A percentile compares a stretch with the other conserved stretches of the same genome.
Conservation (phyloP, 2,888 invertebrate species). For the Pheosia gnoma region DNA sequence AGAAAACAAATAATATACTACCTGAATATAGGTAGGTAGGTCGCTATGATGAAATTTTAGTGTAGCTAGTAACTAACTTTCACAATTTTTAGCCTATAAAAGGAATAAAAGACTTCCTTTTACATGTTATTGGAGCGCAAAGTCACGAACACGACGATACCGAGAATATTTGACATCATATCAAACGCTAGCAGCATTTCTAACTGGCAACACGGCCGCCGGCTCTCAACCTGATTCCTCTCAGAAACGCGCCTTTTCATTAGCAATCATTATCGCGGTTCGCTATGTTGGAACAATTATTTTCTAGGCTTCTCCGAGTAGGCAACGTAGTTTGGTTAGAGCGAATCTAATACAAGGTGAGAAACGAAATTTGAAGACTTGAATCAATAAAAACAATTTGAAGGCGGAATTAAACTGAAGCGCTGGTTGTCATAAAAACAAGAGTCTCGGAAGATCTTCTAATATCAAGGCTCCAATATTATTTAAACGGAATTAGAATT, state of each 20-base stretch:
- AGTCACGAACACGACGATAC: conserved; percentile 70
- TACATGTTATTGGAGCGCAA: conserved; percentile 70
- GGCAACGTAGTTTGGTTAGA: conserved; percentile 5
- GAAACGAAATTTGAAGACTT: conserved; percentile 14
- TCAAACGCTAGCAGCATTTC: conserved; percentile 43
- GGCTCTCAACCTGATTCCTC: conserved; percentile 50
- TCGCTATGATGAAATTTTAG: neutral
- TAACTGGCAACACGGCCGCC: conserved; percentile 30
- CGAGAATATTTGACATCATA: conserved; percentile 51
- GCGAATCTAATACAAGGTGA: conserved; percentile 23
- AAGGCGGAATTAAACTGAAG: neutral
- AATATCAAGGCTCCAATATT: neutral
- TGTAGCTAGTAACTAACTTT: neutral
- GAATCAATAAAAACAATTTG: neutral
- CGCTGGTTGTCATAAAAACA: neutral
- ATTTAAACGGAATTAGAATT: neutral
- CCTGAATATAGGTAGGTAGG: neutral
- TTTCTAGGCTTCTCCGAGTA: neutral
- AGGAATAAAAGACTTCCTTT: conserved; percentile 22
- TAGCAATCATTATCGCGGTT: conserved; percentile 40
- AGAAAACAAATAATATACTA: neutral
- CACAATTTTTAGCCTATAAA: neutral
- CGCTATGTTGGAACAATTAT: conserved; percentile 10
- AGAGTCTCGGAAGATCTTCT: neutral
- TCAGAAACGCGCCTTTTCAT: conserved; percentile 32